These are phyloP conservation scores for Eumeta japonica DNA, from an alignment of 1,140 invertebrate genomes.

Conservation along the genomic window DNA sequence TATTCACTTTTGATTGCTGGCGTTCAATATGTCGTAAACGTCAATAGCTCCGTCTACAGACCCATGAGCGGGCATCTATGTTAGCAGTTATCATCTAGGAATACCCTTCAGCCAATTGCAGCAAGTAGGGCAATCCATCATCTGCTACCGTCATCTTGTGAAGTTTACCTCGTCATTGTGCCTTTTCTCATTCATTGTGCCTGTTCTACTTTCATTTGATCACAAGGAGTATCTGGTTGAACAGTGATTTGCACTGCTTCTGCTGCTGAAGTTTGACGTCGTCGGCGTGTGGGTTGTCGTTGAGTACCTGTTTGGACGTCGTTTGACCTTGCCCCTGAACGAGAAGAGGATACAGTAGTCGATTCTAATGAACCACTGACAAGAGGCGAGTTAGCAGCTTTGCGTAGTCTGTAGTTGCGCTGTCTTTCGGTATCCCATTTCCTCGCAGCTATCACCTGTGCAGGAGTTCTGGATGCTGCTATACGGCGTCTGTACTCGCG, in stretches of 20 bases:
- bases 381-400: constrained; percentile 14
- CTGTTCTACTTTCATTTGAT: constrained; percentile 11
- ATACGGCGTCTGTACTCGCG: constrained; percentile 26
- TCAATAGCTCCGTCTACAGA: constrained; percentile 29
- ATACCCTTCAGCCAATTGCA: constrained; percentile 18
- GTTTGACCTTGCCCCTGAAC: constrained; percentile 7
- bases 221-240: constrained; percentile 12
- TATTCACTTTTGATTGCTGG: constrained; percentile 11
- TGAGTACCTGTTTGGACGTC: constrained; percentile 11
- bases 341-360: constrained; percentile 10
- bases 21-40: constrained; percentile 18
- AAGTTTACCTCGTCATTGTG: constrained; percentile 18
- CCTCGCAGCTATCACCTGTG: constrained; percentile 15
- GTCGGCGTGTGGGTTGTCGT: constrained; percentile 12
- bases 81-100: constrained; percentile 33
- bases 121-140: constrained; percentile 21
- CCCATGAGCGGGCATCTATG: constrained; percentile 22
- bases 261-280: too few relatives aligned
- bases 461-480: constrained; percentile 22
- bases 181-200: constrained; percentile 13
- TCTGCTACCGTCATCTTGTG: constrained; percentile 24
- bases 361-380: constrained; percentile 11
- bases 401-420: constrained; percentile 16
- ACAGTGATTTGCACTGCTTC: constrained; percentile 10
- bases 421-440: constrained; percentile 16